Evolutionary conservation across 2,888 invertebrate species (phyloP), one percentile per base, ranked within the genome.

Genomic region (Eupsilia transversa): DNA sequence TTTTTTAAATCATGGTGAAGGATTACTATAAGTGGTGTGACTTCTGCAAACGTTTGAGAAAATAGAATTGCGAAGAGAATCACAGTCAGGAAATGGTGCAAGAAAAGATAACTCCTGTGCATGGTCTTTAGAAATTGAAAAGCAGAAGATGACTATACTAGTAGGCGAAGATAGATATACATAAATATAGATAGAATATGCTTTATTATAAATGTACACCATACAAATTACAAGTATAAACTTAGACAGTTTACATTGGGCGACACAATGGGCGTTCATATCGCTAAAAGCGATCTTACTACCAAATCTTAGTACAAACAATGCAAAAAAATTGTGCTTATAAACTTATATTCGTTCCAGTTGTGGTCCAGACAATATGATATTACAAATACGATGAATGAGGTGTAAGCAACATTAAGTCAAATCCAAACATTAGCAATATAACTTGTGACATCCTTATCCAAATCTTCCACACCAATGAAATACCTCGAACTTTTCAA

Each of bases 1-100:
- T 78, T 78, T 35, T 35, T 60, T 73, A 56, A 54, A 60, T 38
- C n/a, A n/a, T n/a, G 9, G 14, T 52, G 2, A 5, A 2, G 20
- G 27, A 27, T 56, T n/a, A n/a, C 2, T 56, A 33, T 4, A n/a
- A 20, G 17, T 35, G 17, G 3, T 10, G n/a, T 17, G 17, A 20
- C 6, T 60, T 60, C 6, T 30, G 7, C 5, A 6, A 59, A 14
- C 14, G 7, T 38, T 23, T 0, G 14, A 23, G 4, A 6, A 30
- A 43, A 6, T 43, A 14, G 2, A 27, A 63, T 23, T 12, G 3
- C 4, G 4, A 63, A 23, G 12, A 12, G 6, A 41, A 0, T 20
- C 3, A 41, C 23, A 30, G 43, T 0, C 14, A 23, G 1, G 41
- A 6, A 3, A 20, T 61, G 9, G n/a, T 17, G 3, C 5, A 20